Base-by-base conservation (phyloP, 2,797 vertebrate species). In the Limnodromus scolopaceus region DNA sequence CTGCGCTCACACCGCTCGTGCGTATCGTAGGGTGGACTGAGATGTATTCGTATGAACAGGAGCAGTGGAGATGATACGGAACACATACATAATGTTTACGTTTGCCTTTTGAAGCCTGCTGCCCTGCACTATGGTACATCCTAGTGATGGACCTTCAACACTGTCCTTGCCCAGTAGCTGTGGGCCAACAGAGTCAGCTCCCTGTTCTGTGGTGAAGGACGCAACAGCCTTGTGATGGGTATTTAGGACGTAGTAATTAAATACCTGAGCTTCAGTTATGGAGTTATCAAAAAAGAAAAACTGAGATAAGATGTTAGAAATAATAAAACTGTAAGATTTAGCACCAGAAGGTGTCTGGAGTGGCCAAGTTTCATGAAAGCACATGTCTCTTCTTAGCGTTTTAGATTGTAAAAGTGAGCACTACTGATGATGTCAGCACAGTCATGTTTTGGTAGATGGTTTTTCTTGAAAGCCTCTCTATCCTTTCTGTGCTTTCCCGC, bases 101-200 rank as follows among this genome's bases (percentile, higher is more conserved):
- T 25, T 65, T 51, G 19, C 15, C 6, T 0, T 41, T 61, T 51
- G 78, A 49, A 46, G 46, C 6, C 18, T 38, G 27, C 41, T 48
- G 32, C 38, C 2, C 23, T 20, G 2, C 10, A 1, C 34, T 28
- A 2, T 11, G 45, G 55, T 36, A 6, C 41, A 1, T n/a, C 32
- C 2, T 6, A 22, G 10, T 11, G 2, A 3, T 0, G 1, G 13
- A 1, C 30, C 27, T 24, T 12, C 12, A 0, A 11, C 27, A 27
- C 43, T 41, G 20, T 22, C 70, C 60, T 72, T 8, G 20, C 45
- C 49, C 22, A 3, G 0, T 10, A 1, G 14, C 13, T 6, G 38
- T 38, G 38, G 10, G 24, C 23, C 14, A 58, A 5, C 6, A 23
- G 19, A 0, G 34, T 49, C 30, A 7, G 51, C 54, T 84, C 30